Evolutionary conservation across 2,113 vertebrate genomes (phyloP).

Genomic region (Oryzias celebensis): DNA sequence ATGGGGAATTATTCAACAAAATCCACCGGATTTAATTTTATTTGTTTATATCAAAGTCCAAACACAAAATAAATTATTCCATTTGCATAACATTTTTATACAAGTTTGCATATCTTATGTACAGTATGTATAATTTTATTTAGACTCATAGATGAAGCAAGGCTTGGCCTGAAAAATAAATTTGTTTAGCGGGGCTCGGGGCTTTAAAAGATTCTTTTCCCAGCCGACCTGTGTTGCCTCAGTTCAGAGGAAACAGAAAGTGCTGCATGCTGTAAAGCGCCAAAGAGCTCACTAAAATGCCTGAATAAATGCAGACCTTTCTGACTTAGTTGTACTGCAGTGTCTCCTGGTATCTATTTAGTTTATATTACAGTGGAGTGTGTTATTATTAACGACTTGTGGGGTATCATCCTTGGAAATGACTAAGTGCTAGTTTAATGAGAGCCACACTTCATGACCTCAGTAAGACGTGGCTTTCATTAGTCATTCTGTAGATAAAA

Average conservation of each 20-base stretch:
- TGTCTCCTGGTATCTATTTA: constrained; percentile 51
- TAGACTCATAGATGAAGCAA: constrained; percentile 4
- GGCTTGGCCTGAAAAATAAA: constrained; percentile 6
- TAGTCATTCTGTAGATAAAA: constrained; percentile 44
- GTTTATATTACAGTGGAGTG: constrained; percentile 58
- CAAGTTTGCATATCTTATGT: too few relatives aligned
- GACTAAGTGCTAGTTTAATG: constrained; percentile 58
- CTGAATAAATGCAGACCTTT: constrained; percentile 55
- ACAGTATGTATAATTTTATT: too few relatives aligned
- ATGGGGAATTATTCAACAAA: neutral
- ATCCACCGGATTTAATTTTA: neutral
- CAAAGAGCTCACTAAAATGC: constrained; percentile 25
- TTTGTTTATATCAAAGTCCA: constrained; percentile 9
- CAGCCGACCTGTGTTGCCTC: constrained; percentile 38
- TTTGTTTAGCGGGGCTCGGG: neutral
- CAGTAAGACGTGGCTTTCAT: constrained; percentile 48
- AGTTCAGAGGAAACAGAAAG: constrained; percentile 43
- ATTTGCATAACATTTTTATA: constrained; percentile 17
- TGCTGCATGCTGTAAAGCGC: constrained; percentile 59
- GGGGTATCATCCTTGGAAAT: constrained; percentile 41
- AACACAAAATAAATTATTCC: constrained; percentile 10
- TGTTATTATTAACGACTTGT: constrained; percentile 55
- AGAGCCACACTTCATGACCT: constrained; percentile 45
- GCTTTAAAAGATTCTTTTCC: constrained; percentile 35
- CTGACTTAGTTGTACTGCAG: constrained; percentile 39